These are phyloP conservation scores for Candoia aspera DNA, from an alignment of 2,113 vertebrate species.

Conservation along the genomic window DNA sequence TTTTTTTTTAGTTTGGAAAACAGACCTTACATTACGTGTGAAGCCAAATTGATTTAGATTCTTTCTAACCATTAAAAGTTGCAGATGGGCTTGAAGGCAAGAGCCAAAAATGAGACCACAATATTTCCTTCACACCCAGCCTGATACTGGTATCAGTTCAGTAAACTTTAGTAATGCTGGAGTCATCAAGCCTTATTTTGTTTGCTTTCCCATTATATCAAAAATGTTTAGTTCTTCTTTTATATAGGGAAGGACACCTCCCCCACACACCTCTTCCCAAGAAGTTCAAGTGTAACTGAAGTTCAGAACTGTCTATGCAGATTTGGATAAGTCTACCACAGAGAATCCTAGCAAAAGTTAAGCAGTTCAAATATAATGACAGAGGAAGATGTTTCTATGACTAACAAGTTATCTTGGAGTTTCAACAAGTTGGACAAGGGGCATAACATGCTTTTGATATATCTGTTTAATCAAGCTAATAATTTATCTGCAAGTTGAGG, in stretches of 20 bases:
- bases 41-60: background rate
- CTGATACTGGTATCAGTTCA: background rate
- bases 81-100: background rate
- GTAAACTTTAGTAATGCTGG: background rate
- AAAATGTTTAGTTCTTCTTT: background rate
- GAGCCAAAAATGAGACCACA: background rate
- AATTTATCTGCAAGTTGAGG: background rate
- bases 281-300: background rate
- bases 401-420: background rate
- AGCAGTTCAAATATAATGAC: background rate
- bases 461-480: background rate
- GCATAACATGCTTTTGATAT: background rate
- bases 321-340: background rate
- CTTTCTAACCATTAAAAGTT: background rate
- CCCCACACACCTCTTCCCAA: background rate
- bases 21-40: conserved; percentile 13
- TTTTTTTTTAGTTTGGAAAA: background rate
- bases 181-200: background rate
- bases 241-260: background rate
- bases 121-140: conserved; percentile 6
- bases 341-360: background rate
- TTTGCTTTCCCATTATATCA: background rate
- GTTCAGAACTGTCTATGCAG: background rate
- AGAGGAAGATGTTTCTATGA: background rate
- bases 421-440: background rate